phyloP scores from a whole-genome alignment of 2,888 invertebrate species.

The Adelognathus sp. region DNA sequence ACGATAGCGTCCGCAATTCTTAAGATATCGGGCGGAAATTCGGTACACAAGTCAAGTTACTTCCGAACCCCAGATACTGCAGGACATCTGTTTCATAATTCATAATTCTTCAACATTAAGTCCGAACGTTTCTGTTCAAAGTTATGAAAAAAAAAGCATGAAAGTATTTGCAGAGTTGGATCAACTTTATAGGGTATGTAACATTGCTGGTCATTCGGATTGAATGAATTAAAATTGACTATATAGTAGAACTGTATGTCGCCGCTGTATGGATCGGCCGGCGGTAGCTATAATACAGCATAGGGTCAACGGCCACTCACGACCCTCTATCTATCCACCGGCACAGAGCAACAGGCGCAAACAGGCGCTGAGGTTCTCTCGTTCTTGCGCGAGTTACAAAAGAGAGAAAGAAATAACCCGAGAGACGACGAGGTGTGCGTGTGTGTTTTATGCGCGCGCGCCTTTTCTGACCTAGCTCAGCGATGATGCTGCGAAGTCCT shows the following conservation, averaged over 20 bases:
- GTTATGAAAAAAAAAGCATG: too few species aligned
- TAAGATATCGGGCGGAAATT: too few species aligned
- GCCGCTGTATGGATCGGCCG: constrained; percentile 12
- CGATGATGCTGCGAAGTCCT: background rate
- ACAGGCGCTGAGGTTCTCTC: background rate
- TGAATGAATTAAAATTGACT: background rate
- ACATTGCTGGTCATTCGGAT: too few species aligned
- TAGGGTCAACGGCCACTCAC: constrained; percentile 79
- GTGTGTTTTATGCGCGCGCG: background rate
- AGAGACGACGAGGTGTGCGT: background rate
- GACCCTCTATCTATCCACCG: constrained; percentile 78
- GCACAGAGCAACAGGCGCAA: background rate
- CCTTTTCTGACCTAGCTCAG: background rate
- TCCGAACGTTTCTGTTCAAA: too few species aligned
- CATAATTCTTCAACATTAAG: too few species aligned
- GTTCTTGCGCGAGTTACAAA: background rate
- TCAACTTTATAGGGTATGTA: too few species aligned
- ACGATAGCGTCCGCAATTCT: too few species aligned
- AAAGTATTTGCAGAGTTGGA: too few species aligned
- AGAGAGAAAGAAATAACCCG: background rate
- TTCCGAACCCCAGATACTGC: too few species aligned
- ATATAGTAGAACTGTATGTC: background rate
- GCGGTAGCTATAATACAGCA: constrained; percentile 60
- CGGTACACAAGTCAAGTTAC: too few species aligned
- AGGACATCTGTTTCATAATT: too few species aligned